phyloP scores from a whole-genome alignment of 2,888 invertebrate genomes.

The Agrochola lota region DNA sequence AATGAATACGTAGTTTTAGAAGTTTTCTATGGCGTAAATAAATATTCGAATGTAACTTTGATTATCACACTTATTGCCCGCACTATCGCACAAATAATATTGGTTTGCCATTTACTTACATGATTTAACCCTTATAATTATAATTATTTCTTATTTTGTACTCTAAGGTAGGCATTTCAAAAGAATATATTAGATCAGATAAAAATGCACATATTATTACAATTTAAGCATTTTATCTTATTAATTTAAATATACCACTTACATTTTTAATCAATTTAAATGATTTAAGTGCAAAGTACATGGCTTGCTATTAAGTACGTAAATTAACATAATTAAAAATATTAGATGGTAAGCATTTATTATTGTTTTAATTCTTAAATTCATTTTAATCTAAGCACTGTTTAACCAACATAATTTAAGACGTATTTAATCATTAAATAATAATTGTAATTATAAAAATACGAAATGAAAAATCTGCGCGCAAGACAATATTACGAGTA shows the following conservation, averaged over 20 bases:
- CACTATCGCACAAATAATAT: conserved; percentile 37
- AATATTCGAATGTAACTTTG: not conserved
- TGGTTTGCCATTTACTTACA: not conserved
- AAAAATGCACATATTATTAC: conserved; percentile 34
- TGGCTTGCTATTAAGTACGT: conserved; percentile 66
- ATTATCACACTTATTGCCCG: conserved; percentile 26
- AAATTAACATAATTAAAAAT: conserved; percentile 22
- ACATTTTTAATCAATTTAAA: conserved; percentile 42
- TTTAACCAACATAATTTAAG: conserved; percentile 60
- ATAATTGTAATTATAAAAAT: conserved; percentile 62
- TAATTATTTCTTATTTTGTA: conserved; percentile 12
- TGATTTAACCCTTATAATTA: conserved; percentile 4
- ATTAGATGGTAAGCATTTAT: conserved; percentile 50
- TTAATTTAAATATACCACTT: conserved; percentile 52
- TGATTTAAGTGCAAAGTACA: conserved; percentile 64
- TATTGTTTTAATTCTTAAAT: conserved; percentile 47
- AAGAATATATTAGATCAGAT: conserved; percentile 26
- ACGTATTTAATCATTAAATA: conserved; percentile 59
- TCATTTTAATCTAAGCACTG: conserved; percentile 50
- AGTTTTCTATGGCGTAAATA: not conserved
- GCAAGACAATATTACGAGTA: conserved; percentile 80
- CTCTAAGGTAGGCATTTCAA: conserved; percentile 50
- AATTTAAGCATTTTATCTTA: conserved; percentile 32
- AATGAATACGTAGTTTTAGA: not conserved
- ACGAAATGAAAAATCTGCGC: conserved; percentile 75